Evolutionary conservation across 2,113 vertebrate species (phyloP), one percentile per base, ranked within the genome.

Genomic region (Xyliphius kryptos): DNA sequence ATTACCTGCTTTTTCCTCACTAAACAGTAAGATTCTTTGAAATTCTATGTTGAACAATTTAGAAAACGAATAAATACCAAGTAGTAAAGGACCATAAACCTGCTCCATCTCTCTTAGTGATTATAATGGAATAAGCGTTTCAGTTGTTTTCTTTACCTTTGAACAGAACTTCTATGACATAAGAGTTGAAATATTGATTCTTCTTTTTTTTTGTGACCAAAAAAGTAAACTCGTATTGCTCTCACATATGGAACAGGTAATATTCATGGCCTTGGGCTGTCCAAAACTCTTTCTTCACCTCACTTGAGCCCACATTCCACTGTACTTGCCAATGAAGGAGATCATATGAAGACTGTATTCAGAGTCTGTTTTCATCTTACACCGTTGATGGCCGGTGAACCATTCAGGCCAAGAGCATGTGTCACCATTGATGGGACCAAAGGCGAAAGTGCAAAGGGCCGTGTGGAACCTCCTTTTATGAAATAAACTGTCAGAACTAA

Each of bases 401-500:
- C 38, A 26, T 50, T 61, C 44, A 14, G 19, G 64, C 51, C 40
- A 43, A 52, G 26, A 37, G 40, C 37, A 13, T 44, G 37, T 21
- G 54, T 71, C 50, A 54, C 36, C n/a, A n/a, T n/a, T n/a, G n/a
- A n/a, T n/a, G n/a, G n/a, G n/a, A n/a, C n/a, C n/a, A n/a, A n/a
- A n/a, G n/a, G n/a, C n/a, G n/a, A n/a, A n/a, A n/a, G n/a, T n/a
- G n/a, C n/a, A 46, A 60, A 41, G 61, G 61, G 9, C 63, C 66
- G 57, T 67, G 66, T 65, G 62, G 65, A 72, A 64, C 63, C 59
- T 71, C 68, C 71, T 71, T n/a, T n/a, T 71, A 63, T 57, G 65
- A 71, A 71, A 73, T 69, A 50, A 75, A n/a, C n/a, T n/a, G n/a
- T n/a, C n/a, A n/a, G n/a, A n/a, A n/a, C n/a, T n/a, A n/a, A n/a